Percentiles rank a stretch among this genome's conserved stretches.
Evolutionary conservation across 2,113 vertebrate genomes (phyloP).

Genomic region (Dromaius novaehollandiae): DNA sequence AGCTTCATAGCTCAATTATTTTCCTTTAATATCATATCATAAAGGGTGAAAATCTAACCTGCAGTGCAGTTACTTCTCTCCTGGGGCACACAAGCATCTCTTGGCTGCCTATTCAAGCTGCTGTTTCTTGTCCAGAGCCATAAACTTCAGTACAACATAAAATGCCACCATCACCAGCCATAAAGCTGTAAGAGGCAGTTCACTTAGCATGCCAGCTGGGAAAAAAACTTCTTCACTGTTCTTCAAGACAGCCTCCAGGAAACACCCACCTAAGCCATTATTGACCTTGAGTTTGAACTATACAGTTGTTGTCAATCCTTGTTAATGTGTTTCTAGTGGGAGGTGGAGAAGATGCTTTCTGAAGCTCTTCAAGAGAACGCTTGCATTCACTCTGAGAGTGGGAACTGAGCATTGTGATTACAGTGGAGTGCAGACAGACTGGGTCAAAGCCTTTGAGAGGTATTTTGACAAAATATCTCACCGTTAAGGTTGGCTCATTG

Average conservation of each 20-base stretch:
- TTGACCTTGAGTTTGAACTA: conserved; percentile 37
- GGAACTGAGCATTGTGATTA: not conserved
- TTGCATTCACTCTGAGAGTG: not conserved
- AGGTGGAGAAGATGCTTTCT: not conserved
- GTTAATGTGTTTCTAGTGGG: not conserved
- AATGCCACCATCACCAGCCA: not conserved
- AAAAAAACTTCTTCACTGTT: conserved; percentile 19
- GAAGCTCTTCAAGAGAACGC: not conserved
- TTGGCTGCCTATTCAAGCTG: not conserved
- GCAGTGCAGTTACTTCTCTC: not conserved
- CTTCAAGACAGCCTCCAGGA: conserved; percentile 1
- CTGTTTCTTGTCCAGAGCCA: not conserved
- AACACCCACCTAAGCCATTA: conserved; percentile 1
- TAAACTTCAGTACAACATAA: not conserved
- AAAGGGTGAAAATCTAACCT: conserved; percentile 5
- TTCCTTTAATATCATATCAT: not conserved
- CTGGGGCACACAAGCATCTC: not conserved
- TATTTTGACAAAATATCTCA: not conserved
- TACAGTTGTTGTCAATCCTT: not conserved
- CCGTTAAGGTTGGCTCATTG: not conserved
- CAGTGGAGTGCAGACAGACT: not conserved
- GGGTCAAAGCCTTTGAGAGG: not conserved
- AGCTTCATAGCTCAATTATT: conserved; percentile 9
- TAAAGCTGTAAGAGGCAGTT: not conserved
- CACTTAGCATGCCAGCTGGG: not conserved